Evolutionary conservation across 2,113 vertebrate genomes (phyloP).

Genomic region (Amazona guildingii): DNA sequence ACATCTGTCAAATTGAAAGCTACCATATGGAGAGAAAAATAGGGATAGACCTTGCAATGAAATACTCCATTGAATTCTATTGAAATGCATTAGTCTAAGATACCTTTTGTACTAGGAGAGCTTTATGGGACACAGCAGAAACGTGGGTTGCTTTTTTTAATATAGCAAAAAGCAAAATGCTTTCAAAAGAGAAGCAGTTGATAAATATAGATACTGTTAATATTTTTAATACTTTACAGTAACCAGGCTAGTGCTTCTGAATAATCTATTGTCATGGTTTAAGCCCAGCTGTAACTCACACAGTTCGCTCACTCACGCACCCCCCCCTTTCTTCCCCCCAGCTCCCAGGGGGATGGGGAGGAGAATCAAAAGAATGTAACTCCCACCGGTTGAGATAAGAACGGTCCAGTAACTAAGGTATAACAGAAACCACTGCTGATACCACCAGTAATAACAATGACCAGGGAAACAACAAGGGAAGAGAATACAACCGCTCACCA

Average conservation of each 20-base stretch:
- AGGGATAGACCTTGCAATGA: not conserved
- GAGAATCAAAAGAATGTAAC: too few species aligned
- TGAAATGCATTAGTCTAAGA: conserved; percentile 10
- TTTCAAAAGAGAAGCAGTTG: not conserved
- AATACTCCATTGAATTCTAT: not conserved
- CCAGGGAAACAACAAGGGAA: too few species aligned
- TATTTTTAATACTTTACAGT: not conserved
- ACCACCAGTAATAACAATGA: too few species aligned
- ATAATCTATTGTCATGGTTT: not conserved
- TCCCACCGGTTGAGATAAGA: too few species aligned
- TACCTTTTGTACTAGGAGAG: not conserved
- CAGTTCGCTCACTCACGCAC: too few species aligned
- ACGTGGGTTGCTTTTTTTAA: not conserved
- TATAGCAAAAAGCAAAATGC: not conserved
- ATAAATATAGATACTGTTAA: not conserved
- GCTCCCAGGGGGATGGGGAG: too few species aligned
- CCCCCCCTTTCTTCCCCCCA: too few species aligned
- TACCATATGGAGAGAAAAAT: not conserved
- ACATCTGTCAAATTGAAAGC: conserved; percentile 14
- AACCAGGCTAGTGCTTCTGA: not conserved
- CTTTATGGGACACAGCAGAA: not conserved
- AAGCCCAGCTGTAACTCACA: too few species aligned
- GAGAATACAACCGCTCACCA: too few species aligned
- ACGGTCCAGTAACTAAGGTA: too few species aligned
- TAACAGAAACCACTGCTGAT: too few species aligned